Conservation (phyloP, 2,888 invertebrate genomes). For the Lycophotia porphyrea region DNA sequence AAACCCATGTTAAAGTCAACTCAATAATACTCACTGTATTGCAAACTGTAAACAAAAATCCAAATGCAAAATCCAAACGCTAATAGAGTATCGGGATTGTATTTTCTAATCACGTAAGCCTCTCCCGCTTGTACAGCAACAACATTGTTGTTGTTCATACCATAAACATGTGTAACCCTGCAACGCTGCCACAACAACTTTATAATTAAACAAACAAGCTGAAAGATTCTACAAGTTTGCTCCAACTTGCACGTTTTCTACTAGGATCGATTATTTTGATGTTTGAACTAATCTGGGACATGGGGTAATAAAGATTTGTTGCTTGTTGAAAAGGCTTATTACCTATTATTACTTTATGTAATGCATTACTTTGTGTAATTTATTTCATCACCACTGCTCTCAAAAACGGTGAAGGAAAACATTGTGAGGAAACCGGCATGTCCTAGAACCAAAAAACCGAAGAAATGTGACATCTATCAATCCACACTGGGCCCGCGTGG, state of each 20-base stretch:
- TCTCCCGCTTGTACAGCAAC: not conserved
- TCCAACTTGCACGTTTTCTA: conserved; percentile 35
- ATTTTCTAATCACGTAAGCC: conserved; percentile 34
- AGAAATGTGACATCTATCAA: no score
- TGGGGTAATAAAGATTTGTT: conserved; percentile 7
- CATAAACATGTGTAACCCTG: conserved; percentile 36
- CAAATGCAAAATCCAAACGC: no score
- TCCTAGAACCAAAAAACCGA: no score
- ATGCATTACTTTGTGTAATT: no score
- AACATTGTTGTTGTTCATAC: conserved; percentile 18
- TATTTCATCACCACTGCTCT: no score
- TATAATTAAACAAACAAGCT: conserved; percentile 55
- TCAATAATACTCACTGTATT: no score
- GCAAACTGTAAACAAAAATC: not conserved
- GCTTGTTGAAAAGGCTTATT: not conserved
- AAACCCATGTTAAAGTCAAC: not conserved
- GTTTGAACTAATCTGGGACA: conserved; percentile 1
- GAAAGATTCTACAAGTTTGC: conserved; percentile 55
- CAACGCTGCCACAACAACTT: conserved; percentile 54
- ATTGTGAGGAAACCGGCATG: no score
- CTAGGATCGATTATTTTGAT: conserved; percentile 41
- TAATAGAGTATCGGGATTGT: conserved; percentile 4
- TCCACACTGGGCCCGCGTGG: no score
- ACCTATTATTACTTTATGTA: no score
- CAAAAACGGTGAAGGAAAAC: no score